phyloP scores from a whole-genome alignment of 2,888 invertebrate genomes.

The Polyommatus iphigenia region DNA sequence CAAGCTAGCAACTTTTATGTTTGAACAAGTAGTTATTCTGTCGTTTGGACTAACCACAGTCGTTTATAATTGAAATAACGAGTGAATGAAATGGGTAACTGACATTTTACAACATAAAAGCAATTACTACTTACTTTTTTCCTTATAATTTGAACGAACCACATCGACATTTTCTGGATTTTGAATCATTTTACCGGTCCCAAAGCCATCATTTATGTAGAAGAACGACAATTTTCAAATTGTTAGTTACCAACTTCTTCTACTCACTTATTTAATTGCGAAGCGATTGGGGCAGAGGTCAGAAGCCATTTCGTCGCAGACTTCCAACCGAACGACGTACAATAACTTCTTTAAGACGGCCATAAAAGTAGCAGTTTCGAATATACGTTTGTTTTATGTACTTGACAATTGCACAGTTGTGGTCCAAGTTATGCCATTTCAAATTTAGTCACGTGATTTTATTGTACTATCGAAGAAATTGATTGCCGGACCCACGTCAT shows the following conservation, averaged over 20 bases:
- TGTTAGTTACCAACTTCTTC: too few species aligned
- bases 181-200: too few species aligned
- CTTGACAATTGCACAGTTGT: conserved; percentile 4
- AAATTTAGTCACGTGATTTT: not conserved
- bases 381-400: conserved; percentile 27
- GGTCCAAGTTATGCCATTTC: not conserved
- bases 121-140: too few species aligned
- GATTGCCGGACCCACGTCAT: too few species aligned
- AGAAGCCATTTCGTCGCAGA: conserved; percentile 37
- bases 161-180: too few species aligned
- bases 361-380: conserved; percentile 15
- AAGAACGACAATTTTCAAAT: too few species aligned
- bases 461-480: not conserved
- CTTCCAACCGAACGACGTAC: conserved; percentile 32
- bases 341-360: conserved; percentile 3
- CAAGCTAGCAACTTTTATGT: conserved; percentile 36
- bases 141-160: too few species aligned
- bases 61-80: conserved; percentile 40
- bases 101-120: too few species aligned
- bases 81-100: too few species aligned
- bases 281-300: conserved; percentile 41
- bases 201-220: too few species aligned
- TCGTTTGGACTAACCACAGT: conserved; percentile 44
- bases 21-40: conserved; percentile 38
- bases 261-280: conserved; percentile 39